Percentiles rank a stretch among this genome's conserved stretches.
Evolutionary conservation across 2,888 invertebrate species (phyloP).

Genomic region (Acanthosepion pharaonis): DNA sequence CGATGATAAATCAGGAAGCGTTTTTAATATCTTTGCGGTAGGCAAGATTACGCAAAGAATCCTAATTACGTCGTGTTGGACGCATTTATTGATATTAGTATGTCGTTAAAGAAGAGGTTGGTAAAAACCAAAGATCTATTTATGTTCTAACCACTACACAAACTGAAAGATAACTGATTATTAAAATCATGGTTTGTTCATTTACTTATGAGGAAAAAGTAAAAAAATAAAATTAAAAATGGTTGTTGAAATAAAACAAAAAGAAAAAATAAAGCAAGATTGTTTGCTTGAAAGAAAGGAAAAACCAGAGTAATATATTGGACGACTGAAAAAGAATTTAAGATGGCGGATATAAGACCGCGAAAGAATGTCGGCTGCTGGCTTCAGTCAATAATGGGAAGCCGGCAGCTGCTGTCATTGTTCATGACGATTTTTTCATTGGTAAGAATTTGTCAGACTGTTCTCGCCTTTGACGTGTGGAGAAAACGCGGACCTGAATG

Average conservation of each 20-base stretch:
- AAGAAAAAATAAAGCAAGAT: neutral
- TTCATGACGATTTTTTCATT: neutral
- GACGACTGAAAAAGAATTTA: neutral
- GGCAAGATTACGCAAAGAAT: neutral
- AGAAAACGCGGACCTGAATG: neutral
- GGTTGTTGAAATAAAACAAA: neutral
- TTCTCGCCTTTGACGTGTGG: neutral
- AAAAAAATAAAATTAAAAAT: neutral
- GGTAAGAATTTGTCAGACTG: neutral
- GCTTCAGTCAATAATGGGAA: constrained; percentile 33
- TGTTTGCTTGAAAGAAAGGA: neutral
- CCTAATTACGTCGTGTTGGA: neutral
- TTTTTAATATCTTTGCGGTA: too few relatives aligned
- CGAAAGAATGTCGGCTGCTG: neutral
- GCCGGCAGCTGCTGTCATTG: constrained; percentile 21
- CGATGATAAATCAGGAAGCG: neutral
- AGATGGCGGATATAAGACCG: neutral
- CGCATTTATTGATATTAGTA: neutral
- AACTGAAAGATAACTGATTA: neutral
- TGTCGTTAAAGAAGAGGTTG: neutral
- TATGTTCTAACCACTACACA: neutral
- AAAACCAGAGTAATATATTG: neutral
- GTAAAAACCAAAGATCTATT: neutral
- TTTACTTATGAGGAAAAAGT: neutral
- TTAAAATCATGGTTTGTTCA: neutral